A percentile compares a stretch with the other conserved stretches of the same genome.
phyloP scores from a whole-genome alignment of 2,113 vertebrate species.

The Otus sunia region DNA sequence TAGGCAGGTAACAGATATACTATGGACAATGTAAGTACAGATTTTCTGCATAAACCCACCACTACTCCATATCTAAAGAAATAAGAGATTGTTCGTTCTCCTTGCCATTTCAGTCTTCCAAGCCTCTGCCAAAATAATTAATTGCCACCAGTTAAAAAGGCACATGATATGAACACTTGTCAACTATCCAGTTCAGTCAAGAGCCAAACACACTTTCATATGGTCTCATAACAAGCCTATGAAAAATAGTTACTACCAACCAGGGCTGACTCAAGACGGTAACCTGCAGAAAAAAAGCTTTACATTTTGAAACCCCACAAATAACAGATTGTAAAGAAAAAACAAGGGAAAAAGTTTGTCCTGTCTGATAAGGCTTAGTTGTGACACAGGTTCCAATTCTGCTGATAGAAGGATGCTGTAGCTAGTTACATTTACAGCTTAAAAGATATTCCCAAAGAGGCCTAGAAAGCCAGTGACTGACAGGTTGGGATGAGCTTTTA shows the following conservation, averaged over 20 bases:
- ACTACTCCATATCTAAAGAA: background rate
- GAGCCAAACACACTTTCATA: background rate
- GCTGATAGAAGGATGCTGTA: background rate
- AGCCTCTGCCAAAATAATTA: background rate
- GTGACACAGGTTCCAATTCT: background rate
- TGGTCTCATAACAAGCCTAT: background rate
- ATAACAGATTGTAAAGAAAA: background rate
- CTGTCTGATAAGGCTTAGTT: background rate
- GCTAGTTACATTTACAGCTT: background rate
- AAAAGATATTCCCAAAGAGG: background rate
- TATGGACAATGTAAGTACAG: rapidly evolving
- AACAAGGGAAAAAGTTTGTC: background rate
- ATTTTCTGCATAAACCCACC: background rate
- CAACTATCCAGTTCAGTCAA: background rate
- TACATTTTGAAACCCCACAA: background rate
- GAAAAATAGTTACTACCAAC: background rate
- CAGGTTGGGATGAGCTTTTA: background rate
- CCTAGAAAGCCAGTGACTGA: background rate
- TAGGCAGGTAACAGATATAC: background rate
- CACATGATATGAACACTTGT: rapidly evolving
- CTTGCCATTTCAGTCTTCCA: background rate
- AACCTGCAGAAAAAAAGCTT: background rate
- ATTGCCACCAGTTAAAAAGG: background rate
- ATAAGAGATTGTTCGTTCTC: background rate
- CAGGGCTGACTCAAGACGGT: background rate